Evolutionary conservation across 53 echinoderm and acorn worm species (phyloP).

Genomic region (Temnopleurus reevesii): DNA sequence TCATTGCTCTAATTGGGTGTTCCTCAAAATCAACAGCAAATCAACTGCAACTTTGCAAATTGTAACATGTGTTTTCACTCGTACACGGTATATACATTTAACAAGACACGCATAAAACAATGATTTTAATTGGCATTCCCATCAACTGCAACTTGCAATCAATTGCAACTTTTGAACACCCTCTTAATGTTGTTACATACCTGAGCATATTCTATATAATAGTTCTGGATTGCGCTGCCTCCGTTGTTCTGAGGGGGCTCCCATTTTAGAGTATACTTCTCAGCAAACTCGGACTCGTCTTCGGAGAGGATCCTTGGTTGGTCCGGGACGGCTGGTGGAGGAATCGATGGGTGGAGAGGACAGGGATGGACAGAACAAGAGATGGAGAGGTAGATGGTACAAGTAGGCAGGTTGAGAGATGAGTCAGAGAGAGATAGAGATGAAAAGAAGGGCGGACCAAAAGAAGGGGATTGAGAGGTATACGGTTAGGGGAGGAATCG

Average conservation of each 20-base stretch:
- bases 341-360: neutral
- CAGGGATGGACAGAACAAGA: neutral
- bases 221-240: slow-evolving; percentile 39
- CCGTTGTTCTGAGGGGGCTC: slow-evolving; percentile 59
- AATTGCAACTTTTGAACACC: too few species aligned
- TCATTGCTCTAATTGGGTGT: too few species aligned
- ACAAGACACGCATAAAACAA: too few species aligned
- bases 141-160: too few species aligned
- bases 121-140: too few species aligned
- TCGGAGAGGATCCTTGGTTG: neutral
- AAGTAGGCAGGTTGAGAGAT: neutral
- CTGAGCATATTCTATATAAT: slow-evolving; percentile 35
- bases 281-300: neutral
- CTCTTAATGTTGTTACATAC: too few species aligned
- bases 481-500: neutral
- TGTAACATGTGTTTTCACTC: too few species aligned
- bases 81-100: too few species aligned
- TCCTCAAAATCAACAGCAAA: too few species aligned
- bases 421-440: neutral
- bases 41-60: too few species aligned
- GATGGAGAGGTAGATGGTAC: neutral
- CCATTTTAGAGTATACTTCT: slow-evolving; percentile 55
- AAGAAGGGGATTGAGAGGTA: neutral
- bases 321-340: slow-evolving; percentile 4
- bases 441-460: neutral